phyloP scores from a whole-genome alignment of 23 tunicate species.

The Corella eumyota region DNA sequence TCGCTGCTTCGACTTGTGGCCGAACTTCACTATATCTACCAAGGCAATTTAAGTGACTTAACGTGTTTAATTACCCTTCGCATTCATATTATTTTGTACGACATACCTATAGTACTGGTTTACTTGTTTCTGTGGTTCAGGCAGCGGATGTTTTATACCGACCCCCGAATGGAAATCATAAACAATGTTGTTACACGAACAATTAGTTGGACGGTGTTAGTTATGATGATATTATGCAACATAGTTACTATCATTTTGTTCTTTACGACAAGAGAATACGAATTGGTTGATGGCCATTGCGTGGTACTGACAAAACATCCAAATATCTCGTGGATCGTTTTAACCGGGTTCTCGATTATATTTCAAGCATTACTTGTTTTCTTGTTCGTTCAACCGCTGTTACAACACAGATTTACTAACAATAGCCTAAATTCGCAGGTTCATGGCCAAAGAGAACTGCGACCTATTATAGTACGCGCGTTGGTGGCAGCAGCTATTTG shows the following conservation, averaged over 20 bases:
- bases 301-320: background rate
- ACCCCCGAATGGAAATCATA: background rate
- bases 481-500: background rate
- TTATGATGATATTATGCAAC: background rate
- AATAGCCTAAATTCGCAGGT: background rate
- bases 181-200: background rate
- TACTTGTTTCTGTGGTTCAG: slow-evolving; percentile 14
- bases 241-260: slow-evolving; percentile 1
- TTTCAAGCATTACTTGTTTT: slow-evolving; percentile 1
- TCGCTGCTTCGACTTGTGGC: too few species aligned
- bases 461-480: background rate
- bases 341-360: background rate
- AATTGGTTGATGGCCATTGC: background rate
- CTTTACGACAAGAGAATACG: slow-evolving; percentile 7
- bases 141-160: slow-evolving; percentile 10
- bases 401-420: background rate
- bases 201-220: background rate
- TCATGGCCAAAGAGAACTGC: background rate
- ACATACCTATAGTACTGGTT: slow-evolving; percentile 6
- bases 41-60: background rate
- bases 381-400: slow-evolving; percentile 5
- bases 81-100: slow-evolving; percentile 10
- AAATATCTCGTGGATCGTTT: slow-evolving; percentile 3
- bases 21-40: background rate
- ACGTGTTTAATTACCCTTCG: background rate